Conservation (phyloP, 2,888 invertebrate species). For the Microdon myrmicae region DNA sequence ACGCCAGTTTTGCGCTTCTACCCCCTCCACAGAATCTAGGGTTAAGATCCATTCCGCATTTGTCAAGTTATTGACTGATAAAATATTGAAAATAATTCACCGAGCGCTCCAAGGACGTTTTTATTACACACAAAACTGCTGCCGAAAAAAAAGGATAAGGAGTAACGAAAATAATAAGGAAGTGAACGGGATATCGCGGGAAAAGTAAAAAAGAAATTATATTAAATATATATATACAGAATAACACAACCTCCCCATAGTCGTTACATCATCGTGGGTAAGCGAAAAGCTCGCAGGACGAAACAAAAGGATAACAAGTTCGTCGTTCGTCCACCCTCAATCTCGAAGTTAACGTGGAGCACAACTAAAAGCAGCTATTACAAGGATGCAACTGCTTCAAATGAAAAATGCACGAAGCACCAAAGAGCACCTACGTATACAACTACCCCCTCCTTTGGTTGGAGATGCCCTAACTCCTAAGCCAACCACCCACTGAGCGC, state of each 20-base stretch:
- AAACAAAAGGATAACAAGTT: conserved; percentile 44
- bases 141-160: not conserved
- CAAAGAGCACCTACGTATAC: conserved; percentile 6
- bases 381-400: conserved; percentile 47
- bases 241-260: conserved; percentile 34
- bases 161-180: not conserved
- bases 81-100: conserved; percentile 52
- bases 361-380: conserved; percentile 48
- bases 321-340: conserved; percentile 14
- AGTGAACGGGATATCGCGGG: not conserved
- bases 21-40: not conserved
- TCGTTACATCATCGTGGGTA: conserved; percentile 43
- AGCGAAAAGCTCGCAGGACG: too few relatives aligned
- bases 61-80: conserved; percentile 53
- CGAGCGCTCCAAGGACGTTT: conserved; percentile 47
- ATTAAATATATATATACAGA: not conserved
- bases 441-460: too few relatives aligned
- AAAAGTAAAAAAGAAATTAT: not conserved
- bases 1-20: not conserved
- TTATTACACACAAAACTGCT: conserved; percentile 44
- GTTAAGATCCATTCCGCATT: conserved; percentile 35
- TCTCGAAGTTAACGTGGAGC: conserved; percentile 18
- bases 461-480: too few relatives aligned
- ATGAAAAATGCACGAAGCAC: conserved; percentile 45
- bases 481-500: not conserved